These are phyloP conservation scores for Cartodere bifasciata DNA, from an alignment of 2,888 invertebrate species.

Conservation along the genomic window DNA sequence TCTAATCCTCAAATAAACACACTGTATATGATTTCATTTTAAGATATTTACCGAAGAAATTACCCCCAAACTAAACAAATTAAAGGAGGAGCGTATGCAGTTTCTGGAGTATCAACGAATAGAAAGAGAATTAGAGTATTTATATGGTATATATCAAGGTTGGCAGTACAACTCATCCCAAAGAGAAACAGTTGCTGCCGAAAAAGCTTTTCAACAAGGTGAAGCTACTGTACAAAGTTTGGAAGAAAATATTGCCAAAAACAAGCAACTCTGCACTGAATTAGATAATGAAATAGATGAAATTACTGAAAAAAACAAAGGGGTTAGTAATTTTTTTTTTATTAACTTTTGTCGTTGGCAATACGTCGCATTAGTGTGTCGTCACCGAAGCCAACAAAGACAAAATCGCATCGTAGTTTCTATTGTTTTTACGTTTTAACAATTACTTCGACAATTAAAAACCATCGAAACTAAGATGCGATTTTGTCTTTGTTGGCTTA, in stretches of 20 bases:
- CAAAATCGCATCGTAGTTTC: no score
- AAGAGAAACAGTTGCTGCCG: constrained; percentile 18
- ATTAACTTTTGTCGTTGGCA: no score
- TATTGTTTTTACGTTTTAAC: no score
- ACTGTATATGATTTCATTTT: constrained; percentile 6
- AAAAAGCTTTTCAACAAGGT: constrained; percentile 23
- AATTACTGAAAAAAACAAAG: constrained; percentile 51
- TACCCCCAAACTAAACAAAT: constrained; percentile 73
- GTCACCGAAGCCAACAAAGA: no score
- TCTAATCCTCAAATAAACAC: no score
- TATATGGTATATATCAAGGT: constrained; percentile 59
- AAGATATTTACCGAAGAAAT: constrained; percentile 73
- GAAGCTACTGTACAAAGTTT: constrained; percentile 21
- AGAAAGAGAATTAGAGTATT: constrained; percentile 71
- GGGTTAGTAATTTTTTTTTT: constrained; percentile 39
- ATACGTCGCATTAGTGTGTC: no score
- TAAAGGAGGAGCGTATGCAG: constrained; percentile 72
- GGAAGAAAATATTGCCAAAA: constrained; percentile 40
- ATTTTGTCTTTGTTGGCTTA: no score
- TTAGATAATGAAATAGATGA: constrained; percentile 48
- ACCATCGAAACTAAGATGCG: no score
- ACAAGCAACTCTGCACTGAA: constrained; percentile 39
- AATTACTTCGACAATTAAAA: no score
- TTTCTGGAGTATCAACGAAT: constrained; percentile 82
- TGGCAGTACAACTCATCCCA: constrained; percentile 49